Percentiles rank a stretch among this genome's conserved stretches.
Evolutionary conservation across 1,140 invertebrate species (phyloP).

Genomic region (Harlomillsia oculata): DNA sequence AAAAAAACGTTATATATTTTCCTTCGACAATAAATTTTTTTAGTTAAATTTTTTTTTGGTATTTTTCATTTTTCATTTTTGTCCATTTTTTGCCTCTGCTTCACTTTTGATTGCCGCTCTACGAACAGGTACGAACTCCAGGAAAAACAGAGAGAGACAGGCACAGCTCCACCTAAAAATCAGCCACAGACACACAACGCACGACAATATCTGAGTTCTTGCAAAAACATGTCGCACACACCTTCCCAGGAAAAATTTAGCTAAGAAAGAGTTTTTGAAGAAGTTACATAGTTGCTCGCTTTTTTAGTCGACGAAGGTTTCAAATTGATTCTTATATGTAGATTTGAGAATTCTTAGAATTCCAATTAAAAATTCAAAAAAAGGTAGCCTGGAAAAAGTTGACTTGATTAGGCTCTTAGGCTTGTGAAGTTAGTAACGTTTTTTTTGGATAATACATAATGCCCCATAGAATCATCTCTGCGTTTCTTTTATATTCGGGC

Average conservation of each 20-base stretch:
- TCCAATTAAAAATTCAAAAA: background rate
- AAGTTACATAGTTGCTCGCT: background rate
- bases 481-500: too few species aligned
- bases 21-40: background rate
- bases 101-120: slow-evolving; percentile 1
- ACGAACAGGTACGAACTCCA: slow-evolving; percentile 26
- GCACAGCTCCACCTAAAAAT: slow-evolving; percentile 24
- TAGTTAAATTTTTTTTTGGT: too few species aligned
- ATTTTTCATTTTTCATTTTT: slow-evolving; percentile 9
- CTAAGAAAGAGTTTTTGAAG: too few species aligned
- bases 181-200: slow-evolving; percentile 11
- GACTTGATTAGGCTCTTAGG: too few species aligned
- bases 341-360: background rate
- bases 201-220: slow-evolving; percentile 3
- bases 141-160: slow-evolving; percentile 9
- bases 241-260: background rate
- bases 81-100: background rate
- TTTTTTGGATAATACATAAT: too few species aligned
- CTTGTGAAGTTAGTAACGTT: too few species aligned
- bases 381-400: background rate
- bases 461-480: too few species aligned
- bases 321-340: background rate
- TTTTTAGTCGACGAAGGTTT: background rate
- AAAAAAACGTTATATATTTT: background rate
- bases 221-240: background rate